A percentile compares a stretch with the other conserved stretches of the same genome.
phyloP scores from a whole-genome alignment of 2,888 invertebrate genomes.

The Carabus problematicus region DNA sequence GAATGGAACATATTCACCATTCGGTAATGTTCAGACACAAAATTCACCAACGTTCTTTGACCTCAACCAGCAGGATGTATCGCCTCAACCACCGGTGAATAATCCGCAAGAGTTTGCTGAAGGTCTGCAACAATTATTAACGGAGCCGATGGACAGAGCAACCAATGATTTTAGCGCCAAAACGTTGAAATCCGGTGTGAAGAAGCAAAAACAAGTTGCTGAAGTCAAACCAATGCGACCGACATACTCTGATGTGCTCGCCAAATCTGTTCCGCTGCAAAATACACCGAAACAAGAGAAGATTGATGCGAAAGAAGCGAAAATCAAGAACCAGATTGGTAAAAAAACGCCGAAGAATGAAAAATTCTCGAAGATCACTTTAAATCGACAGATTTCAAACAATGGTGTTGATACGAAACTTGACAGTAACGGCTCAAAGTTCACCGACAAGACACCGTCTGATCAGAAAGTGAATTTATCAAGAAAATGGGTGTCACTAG shows the following conservation, averaged over 20 bases:
- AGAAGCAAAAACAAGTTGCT: conserved; percentile 77
- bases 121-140: conserved; percentile 34
- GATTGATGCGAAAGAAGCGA: conserved; percentile 56
- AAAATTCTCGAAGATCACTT: conserved; percentile 53
- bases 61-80: conserved; percentile 52
- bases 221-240: conserved; percentile 89
- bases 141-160: conserved; percentile 45
- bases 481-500: conserved; percentile 69
- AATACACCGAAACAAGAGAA: conserved; percentile 54
- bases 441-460: conserved; percentile 55
- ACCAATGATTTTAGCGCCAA: conserved; percentile 47
- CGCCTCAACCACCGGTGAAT: conserved; percentile 50
- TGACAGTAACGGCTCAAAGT: conserved; percentile 55
- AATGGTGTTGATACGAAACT: conserved; percentile 61
- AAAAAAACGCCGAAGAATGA: conserved; percentile 59
- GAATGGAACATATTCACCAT: conserved; percentile 76
- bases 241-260: conserved; percentile 83
- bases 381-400: conserved; percentile 64
- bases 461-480: conserved; percentile 58
- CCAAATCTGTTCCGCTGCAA: conserved; percentile 67
- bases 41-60: conserved; percentile 58
- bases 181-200: conserved; percentile 32
- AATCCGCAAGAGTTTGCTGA: conserved; percentile 33
- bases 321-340: conserved; percentile 56
- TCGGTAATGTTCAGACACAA: conserved; percentile 68